These are phyloP conservation scores for Drosophila phalerata DNA, from an alignment of 2,888 invertebrate genomes.

Conservation along the genomic window DNA sequence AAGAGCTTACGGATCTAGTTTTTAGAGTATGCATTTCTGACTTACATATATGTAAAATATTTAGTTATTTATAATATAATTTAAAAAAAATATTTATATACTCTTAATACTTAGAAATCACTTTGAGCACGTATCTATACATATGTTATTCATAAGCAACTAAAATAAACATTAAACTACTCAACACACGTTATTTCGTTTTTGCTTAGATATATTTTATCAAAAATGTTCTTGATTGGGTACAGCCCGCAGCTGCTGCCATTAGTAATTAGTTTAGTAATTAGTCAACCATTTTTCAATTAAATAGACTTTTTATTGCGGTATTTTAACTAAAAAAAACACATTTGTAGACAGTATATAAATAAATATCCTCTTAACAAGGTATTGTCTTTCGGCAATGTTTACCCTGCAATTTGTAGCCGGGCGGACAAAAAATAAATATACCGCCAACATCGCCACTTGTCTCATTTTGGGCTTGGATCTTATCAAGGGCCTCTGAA, in stretches of 20 bases:
- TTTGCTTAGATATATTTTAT: not conserved
- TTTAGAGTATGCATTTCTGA: slow-evolving; percentile 1
- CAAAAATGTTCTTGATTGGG: not conserved
- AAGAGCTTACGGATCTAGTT: slow-evolving; percentile 7
- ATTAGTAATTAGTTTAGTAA: not conserved
- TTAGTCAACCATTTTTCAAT: not conserved
- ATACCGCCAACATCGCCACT: slow-evolving; percentile 31
- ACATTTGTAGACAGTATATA: not conserved
- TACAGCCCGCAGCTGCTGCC: not conserved
- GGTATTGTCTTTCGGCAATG: slow-evolving; percentile 40
- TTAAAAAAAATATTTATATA: not conserved
- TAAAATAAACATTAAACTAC: slow-evolving; percentile 25
- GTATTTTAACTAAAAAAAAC: not conserved
- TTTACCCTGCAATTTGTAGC: slow-evolving; percentile 18
- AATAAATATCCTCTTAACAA: not conserved
- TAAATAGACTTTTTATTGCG: not conserved
- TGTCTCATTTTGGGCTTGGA: not conserved
- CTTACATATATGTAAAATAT: slow-evolving; percentile 15
- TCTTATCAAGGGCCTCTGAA: not conserved
- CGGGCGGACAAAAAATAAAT: slow-evolving; percentile 41
- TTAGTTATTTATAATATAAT: not conserved
- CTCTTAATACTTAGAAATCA: not conserved
- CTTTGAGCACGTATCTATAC: slow-evolving; percentile 20
- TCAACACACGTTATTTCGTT: not conserved
- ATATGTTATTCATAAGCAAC: slow-evolving; percentile 20